Percentiles rank a stretch among this genome's conserved stretches.
Evolutionary conservation across 2,113 vertebrate species (phyloP).

Genomic region (Calcarius ornatus): DNA sequence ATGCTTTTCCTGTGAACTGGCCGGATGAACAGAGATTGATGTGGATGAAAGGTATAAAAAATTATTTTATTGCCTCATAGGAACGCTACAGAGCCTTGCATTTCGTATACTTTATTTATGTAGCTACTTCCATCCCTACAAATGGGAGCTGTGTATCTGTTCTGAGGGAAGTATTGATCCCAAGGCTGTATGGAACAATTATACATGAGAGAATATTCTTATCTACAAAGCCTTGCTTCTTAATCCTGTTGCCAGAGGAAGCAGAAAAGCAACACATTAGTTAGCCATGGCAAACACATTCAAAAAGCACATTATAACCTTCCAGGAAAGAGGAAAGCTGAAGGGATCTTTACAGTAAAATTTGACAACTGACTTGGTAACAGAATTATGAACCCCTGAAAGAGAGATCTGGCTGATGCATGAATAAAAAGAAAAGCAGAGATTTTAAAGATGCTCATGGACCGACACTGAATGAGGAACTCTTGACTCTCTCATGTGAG

Average conservation of each 20-base stretch:
- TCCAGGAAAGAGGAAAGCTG: not conserved
- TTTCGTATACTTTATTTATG: not conserved
- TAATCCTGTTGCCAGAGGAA: not conserved
- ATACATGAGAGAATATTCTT: not conserved
- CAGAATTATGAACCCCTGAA: not conserved
- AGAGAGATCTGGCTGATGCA: not conserved
- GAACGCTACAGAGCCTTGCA: not conserved
- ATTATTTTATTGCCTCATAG: not conserved
- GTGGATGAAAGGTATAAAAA: slow-evolving; percentile 36
- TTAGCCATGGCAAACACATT: not conserved
- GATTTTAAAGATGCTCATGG: not conserved
- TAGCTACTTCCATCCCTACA: not conserved
- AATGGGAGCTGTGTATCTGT: slow-evolving; percentile 3
- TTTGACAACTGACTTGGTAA: not conserved
- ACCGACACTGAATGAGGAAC: not conserved
- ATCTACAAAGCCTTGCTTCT: slow-evolving; percentile 15
- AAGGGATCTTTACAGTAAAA: not conserved
- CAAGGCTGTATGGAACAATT: not conserved
- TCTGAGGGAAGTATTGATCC: not conserved
- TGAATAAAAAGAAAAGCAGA: not conserved
- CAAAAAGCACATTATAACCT: not conserved
- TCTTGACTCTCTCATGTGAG: not conserved
- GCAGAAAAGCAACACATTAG: not conserved
- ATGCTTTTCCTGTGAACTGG: slow-evolving; percentile 46
- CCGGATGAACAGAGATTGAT: slow-evolving; percentile 1